phyloP scores from a whole-genome alignment of 35 echinoderm and acorn worm species.

The Stichopus chloronotus region DNA sequence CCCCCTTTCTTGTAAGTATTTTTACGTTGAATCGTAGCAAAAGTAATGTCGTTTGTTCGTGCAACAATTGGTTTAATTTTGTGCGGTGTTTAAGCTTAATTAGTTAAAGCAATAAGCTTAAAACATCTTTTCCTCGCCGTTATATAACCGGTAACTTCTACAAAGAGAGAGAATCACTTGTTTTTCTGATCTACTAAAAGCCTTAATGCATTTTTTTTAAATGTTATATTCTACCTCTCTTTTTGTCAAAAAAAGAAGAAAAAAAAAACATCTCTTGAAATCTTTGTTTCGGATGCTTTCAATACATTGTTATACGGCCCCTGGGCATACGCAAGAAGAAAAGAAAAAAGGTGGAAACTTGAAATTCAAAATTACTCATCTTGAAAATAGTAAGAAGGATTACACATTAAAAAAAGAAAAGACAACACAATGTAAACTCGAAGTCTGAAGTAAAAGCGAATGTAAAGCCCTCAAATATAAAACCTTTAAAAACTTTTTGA shows the following conservation, averaged over 20 bases:
- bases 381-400: background rate
- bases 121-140: background rate
- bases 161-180: background rate
- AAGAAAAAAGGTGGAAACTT: background rate
- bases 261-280: background rate
- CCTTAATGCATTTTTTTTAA: constrained; percentile 26
- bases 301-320: constrained; percentile 8
- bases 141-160: background rate
- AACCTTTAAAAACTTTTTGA: background rate
- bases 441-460: background rate
- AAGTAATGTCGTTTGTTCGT: background rate
- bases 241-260: background rate
- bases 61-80: background rate
- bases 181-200: constrained; percentile 34
- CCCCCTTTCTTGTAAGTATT: too few species aligned
- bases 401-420: too few species aligned
- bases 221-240: background rate
- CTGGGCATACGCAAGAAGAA: background rate
- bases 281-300: background rate
- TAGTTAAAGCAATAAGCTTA: constrained; percentile 1
- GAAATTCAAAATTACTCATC: background rate
- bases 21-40: too few species aligned
- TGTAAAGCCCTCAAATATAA: background rate
- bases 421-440: too few species aligned
- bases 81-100: background rate